phyloP scores from a whole-genome alignment of 2,888 invertebrate genomes.

The Acanthoscelides obtectus region DNA sequence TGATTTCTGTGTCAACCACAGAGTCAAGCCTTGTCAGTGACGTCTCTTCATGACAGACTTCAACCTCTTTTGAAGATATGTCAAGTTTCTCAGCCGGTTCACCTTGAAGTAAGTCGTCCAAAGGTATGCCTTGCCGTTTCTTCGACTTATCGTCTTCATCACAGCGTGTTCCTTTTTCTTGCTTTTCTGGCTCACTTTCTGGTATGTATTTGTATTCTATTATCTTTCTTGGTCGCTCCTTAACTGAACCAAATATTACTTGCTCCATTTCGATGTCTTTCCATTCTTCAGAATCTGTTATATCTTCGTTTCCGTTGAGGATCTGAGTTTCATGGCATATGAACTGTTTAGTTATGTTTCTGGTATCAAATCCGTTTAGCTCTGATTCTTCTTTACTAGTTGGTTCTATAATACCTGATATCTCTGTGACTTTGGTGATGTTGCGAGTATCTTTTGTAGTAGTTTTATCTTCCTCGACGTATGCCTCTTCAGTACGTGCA shows the following conservation, averaged over 20 bases:
- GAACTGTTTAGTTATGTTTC: conserved; percentile 4
- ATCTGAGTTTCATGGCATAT: conserved; percentile 1
- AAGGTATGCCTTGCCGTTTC: conserved; percentile 33
- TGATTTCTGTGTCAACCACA: conserved; percentile 44
- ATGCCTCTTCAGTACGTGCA: conserved; percentile 22
- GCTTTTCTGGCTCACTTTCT: conserved; percentile 15
- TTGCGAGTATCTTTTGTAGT: not conserved
- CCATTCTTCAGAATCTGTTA: conserved; percentile 15
- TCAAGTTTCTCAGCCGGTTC: conserved; percentile 21
- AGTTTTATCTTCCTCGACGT: not conserved
- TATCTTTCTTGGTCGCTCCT: conserved; percentile 48
- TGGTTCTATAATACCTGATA: conserved; percentile 3
- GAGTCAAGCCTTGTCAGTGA: conserved; percentile 39
- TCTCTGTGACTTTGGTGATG: not conserved
- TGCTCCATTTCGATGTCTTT: conserved; percentile 46
- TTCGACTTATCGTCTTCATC: conserved; percentile 40
- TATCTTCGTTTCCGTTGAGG: conserved; percentile 2
- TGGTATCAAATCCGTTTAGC: not conserved
- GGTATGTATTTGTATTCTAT: conserved; percentile 12
- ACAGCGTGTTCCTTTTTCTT: conserved; percentile 27
- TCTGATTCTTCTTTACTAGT: conserved; percentile 16
- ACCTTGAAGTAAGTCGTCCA: conserved; percentile 27
- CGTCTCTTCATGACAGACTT: conserved; percentile 12
- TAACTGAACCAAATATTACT: conserved; percentile 60
- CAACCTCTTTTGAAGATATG: conserved; percentile 11